Percentiles rank a stretch among this genome's conserved stretches.
phyloP scores from a whole-genome alignment of 2,113 vertebrate genomes.

The Calonectris borealis region DNA sequence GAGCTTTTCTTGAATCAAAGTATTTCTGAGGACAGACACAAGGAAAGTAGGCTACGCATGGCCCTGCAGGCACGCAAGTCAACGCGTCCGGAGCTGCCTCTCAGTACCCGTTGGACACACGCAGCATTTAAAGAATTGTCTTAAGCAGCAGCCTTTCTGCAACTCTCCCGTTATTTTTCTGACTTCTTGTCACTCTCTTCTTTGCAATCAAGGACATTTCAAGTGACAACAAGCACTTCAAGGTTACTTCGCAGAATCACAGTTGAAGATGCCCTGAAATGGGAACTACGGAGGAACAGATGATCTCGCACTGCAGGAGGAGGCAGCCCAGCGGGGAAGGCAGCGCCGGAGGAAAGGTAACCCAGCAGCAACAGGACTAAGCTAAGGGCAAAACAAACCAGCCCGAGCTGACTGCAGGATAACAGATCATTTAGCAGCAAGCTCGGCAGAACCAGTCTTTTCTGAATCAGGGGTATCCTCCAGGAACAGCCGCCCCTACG shows the following conservation, averaged over 20 bases:
- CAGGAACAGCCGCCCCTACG: not conserved
- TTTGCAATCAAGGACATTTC: not conserved
- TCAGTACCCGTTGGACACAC: fast-evolving
- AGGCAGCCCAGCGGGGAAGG: not conserved
- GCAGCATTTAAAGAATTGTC: not conserved
- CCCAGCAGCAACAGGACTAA: not conserved
- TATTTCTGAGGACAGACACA: not conserved
- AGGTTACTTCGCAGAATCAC: not conserved
- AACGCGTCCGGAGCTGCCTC: not conserved
- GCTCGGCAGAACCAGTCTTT: not conserved
- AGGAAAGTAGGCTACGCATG: not conserved
- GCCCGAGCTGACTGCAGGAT: not conserved
- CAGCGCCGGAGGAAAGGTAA: fast-evolving
- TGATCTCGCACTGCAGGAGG: not conserved
- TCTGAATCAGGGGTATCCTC: not conserved
- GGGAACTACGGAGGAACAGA: not conserved
- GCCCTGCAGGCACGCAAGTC: not conserved
- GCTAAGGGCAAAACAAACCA: not conserved
- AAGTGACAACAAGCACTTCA: not conserved
- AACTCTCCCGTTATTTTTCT: not conserved
- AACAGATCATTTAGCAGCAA: not conserved
- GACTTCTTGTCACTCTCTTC: not conserved
- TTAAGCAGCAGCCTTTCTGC: not conserved
- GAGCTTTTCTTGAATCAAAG: not conserved
- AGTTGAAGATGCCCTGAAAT: not conserved